These are phyloP conservation scores for Agrochola circellaris DNA, from an alignment of 2,888 invertebrate species.

Conservation along the genomic window DNA sequence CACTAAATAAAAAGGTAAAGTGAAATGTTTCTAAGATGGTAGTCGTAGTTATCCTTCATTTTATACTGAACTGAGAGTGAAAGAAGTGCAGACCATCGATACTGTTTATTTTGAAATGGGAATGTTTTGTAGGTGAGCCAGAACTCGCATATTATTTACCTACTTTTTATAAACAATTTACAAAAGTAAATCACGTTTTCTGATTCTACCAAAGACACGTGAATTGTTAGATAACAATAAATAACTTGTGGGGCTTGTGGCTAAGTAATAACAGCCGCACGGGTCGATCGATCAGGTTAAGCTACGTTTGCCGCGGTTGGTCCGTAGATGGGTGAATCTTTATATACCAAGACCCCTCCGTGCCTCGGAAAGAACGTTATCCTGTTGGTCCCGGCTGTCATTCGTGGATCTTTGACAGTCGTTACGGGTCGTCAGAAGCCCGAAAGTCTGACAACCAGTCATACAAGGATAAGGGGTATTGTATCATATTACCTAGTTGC, in stretches of 20 bases:
- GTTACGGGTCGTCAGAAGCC: no score
- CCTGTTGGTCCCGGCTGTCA: no score
- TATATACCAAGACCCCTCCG: no score
- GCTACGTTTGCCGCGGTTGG: no score
- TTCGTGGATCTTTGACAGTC: no score
- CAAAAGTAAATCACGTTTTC: constrained; percentile 20
- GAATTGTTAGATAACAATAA: neutral
- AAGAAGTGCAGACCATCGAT: constrained; percentile 22
- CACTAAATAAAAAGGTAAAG: neutral
- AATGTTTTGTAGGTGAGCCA: constrained; percentile 33
- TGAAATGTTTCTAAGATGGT: neutral
- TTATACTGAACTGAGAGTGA: constrained; percentile 19
- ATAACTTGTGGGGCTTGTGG: neutral
- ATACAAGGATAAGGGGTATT: no score
- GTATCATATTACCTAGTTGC: no score
- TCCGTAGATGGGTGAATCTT: no score
- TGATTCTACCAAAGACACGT: neutral
- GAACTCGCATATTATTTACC: constrained; percentile 7
- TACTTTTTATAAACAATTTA: constrained; percentile 4
- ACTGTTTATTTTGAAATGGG: constrained; percentile 38
- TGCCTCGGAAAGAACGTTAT: no score
- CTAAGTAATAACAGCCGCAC: no score
- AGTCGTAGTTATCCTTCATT: neutral
- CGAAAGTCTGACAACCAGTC: no score
- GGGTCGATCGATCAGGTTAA: no score